Conservation (phyloP, 2,888 invertebrate species). For the Diaperis boleti region DNA sequence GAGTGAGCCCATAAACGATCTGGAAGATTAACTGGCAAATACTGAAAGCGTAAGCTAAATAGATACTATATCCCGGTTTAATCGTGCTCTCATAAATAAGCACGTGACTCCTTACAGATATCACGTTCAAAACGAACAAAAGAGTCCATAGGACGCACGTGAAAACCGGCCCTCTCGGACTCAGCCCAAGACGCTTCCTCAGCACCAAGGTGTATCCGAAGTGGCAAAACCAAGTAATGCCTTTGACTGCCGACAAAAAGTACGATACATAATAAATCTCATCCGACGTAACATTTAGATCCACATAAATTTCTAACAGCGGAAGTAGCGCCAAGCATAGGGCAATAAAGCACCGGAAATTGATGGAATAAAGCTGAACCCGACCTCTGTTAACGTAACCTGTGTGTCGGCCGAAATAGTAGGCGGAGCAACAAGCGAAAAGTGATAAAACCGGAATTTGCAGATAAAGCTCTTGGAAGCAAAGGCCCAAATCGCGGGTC, state of each 20-base stretch:
- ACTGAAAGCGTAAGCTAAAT: conserved; percentile 71
- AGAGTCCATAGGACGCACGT: conserved; percentile 79
- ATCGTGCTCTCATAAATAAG: conserved; percentile 63
- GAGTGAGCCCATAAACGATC: conserved; percentile 76
- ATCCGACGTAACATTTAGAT: conserved; percentile 68
- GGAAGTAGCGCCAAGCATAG: conserved; percentile 76
- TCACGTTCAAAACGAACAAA: conserved; percentile 74
- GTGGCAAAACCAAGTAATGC: conserved; percentile 86
- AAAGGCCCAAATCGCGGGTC: conserved; percentile 82
- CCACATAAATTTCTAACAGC: conserved; percentile 76
- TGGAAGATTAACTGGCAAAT: conserved; percentile 75
- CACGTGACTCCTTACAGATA: conserved; percentile 78
- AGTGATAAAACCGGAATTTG: conserved; percentile 81
- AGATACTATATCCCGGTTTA: conserved; percentile 58
- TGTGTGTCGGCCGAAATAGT: conserved; percentile 79
- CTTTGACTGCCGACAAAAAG: conserved; percentile 77
- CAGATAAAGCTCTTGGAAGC: conserved; percentile 87
- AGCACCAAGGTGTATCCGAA: conserved; percentile 79
- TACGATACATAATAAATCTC: conserved; percentile 76
- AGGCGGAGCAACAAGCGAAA: conserved; percentile 84
- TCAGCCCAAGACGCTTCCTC: conserved; percentile 73
- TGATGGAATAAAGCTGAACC: conserved; percentile 74
- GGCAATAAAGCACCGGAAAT: conserved; percentile 74
- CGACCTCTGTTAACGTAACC: conserved; percentile 74
- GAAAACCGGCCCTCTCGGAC: conserved; percentile 80